phyloP scores from a whole-genome alignment of 2,113 vertebrate genomes.

The Albula goreensis region DNA sequence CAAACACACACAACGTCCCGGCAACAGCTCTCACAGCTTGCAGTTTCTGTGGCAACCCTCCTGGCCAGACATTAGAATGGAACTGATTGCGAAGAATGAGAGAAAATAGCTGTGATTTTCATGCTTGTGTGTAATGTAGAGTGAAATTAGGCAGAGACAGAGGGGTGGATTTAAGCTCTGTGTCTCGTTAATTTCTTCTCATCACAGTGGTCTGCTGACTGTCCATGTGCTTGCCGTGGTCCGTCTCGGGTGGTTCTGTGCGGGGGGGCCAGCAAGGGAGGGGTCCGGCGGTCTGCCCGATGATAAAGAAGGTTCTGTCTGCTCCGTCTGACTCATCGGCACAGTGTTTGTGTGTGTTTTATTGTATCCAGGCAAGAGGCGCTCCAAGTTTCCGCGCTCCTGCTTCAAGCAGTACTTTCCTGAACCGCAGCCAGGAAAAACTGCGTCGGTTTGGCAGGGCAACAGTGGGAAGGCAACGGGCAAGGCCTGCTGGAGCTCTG shows the following conservation, averaged over 20 bases:
- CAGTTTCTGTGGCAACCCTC: not conserved
- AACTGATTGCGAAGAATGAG: not conserved
- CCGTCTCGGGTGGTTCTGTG: slow-evolving; percentile 9
- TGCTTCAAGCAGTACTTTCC: slow-evolving; percentile 88
- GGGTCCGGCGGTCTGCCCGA: slow-evolving; percentile 36
- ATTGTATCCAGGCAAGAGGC: slow-evolving; percentile 88
- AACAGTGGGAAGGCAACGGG: slow-evolving; percentile 86
- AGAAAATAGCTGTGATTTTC: not conserved
- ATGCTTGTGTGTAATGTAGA: not conserved
- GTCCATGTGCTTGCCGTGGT: not conserved
- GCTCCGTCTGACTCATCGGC: slow-evolving; percentile 60
- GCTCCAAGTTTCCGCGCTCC: slow-evolving; percentile 91
- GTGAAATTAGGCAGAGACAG: not conserved
- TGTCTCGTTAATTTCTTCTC: not conserved
- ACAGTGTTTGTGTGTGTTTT: slow-evolving; percentile 82
- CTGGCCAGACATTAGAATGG: not conserved
- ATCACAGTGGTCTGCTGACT: not conserved
- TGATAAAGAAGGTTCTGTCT: slow-evolving; percentile 61
- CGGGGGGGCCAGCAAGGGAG: slow-evolving; percentile 43
- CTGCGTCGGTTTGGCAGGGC: slow-evolving; percentile 83
- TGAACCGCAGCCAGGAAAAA: slow-evolving; percentile 97
- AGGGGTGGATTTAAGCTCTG: not conserved
- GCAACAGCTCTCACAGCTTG: not conserved
- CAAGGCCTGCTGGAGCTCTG: slow-evolving; percentile 69
- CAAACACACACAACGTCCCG: not conserved